A percentile compares a stretch with the other conserved stretches of the same genome.
These are phyloP conservation scores for Chrysolina oricalcia DNA, from an alignment of 2,888 invertebrate genomes.

Conservation along the genomic window DNA sequence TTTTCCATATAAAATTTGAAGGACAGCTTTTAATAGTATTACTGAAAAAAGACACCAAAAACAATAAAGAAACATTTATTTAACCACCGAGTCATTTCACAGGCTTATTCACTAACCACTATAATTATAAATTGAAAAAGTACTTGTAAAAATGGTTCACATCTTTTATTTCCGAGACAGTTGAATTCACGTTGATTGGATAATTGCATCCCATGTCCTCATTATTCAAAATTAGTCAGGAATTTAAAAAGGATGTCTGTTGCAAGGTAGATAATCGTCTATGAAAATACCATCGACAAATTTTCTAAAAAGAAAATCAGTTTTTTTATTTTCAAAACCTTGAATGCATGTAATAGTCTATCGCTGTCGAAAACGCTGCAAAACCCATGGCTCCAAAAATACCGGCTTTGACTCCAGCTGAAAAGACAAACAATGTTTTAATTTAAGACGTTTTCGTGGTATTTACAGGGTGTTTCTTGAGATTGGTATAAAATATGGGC, in stretches of 20 bases:
- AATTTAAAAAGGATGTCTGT: constrained; percentile 8
- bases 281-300: background rate
- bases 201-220: constrained; percentile 13
- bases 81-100: background rate
- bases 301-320: background rate
- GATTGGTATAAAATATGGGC: too few relatives aligned
- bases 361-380: constrained; percentile 96
- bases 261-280: background rate
- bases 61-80: constrained; percentile 13
- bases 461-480: background rate
- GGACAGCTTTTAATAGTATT: background rate
- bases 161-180: constrained; percentile 5
- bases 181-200: constrained; percentile 12
- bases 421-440: constrained; percentile 66
- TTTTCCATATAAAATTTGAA: background rate
- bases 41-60: background rate
- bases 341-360: constrained; percentile 94
- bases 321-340: constrained; percentile 55
- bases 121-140: constrained; percentile 12
- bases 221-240: background rate
- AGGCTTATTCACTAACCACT: background rate
- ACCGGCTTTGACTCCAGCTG: constrained; percentile 95
- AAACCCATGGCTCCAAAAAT: constrained; percentile 96
- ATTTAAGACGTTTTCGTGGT: background rate
- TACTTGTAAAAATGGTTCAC: background rate